Evolutionary conservation across 1,140 invertebrate species (phyloP).

Genomic region (Halotydeus destructor): DNA sequence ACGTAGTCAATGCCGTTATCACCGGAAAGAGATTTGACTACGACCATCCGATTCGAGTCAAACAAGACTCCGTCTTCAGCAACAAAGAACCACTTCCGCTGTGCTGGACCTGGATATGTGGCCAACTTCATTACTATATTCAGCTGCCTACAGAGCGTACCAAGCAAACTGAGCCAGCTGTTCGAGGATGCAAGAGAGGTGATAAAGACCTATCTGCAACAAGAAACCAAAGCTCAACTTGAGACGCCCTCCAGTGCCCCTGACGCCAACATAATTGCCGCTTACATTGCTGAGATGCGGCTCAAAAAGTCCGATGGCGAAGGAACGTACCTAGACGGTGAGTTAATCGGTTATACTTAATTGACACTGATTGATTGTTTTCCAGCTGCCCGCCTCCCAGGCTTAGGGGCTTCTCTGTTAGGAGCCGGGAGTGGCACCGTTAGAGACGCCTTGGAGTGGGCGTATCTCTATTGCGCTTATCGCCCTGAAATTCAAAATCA

Average conservation of each 20-base stretch:
- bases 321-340: background rate
- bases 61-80: constrained; percentile 44
- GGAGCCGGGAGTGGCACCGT: constrained; percentile 24
- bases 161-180: constrained; percentile 34
- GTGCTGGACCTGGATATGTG: too few species aligned
- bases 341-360: background rate
- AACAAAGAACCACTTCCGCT: constrained; percentile 24
- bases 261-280: constrained; percentile 13
- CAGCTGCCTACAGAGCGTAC: constrained; percentile 37
- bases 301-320: too few species aligned
- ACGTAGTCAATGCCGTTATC: constrained; percentile 67
- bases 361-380: background rate
- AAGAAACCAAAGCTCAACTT: background rate
- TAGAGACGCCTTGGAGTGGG: constrained; percentile 22
- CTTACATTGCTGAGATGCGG: constrained; percentile 14
- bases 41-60: constrained; percentile 35
- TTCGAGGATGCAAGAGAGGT: background rate
- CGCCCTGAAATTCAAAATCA: constrained; percentile 25
- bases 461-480: constrained; percentile 19
- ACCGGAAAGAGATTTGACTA: constrained; percentile 41
- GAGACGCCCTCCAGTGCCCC: constrained; percentile 14
- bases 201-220: constrained; percentile 1
- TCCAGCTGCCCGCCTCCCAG: constrained; percentile 14
- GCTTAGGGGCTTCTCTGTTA: constrained; percentile 18
- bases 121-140: too few species aligned